These are phyloP conservation scores for Sebastiscus albofasciatus DNA, from an alignment of 2,797 vertebrate species.

Conservation along the genomic window DNA sequence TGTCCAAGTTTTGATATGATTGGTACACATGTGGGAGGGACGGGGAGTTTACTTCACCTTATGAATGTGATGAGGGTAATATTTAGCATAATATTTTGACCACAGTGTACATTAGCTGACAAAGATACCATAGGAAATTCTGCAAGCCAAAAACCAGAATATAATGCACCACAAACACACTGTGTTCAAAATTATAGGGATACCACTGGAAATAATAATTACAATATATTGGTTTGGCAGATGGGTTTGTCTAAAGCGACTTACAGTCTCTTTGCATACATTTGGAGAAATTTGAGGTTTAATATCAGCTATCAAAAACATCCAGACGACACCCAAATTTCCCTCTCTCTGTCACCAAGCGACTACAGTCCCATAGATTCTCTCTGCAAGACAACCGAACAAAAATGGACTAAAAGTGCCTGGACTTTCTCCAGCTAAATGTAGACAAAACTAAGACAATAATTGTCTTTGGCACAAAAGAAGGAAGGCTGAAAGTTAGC, in stretches of 20 bases:
- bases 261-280: background rate
- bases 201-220: slow-evolving; percentile 52
- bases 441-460: background rate
- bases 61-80: slow-evolving; percentile 5
- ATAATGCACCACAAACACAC: slow-evolving; percentile 34
- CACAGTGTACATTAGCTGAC: slow-evolving; percentile 8
- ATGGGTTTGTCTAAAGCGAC: background rate
- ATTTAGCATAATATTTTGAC: slow-evolving; percentile 4
- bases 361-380: background rate
- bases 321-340: background rate
- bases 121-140: slow-evolving; percentile 24
- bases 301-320: background rate
- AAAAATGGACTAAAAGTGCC: background rate
- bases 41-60: background rate
- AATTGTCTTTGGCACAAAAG: background rate
- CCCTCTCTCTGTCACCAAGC: background rate
- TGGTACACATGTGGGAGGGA: slow-evolving; percentile 29
- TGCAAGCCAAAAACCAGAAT: slow-evolving; percentile 35
- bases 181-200: slow-evolving; percentile 38
- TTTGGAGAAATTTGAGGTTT: background rate
- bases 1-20: slow-evolving; percentile 35
- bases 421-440: background rate
- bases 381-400: background rate
- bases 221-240: slow-evolving; percentile 3
- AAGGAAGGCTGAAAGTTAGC: background rate